A percentile compares a stretch with the other conserved stretches of the same genome.
phyloP scores from a whole-genome alignment of 2,888 invertebrate species.

The Zele albiditarsus region DNA sequence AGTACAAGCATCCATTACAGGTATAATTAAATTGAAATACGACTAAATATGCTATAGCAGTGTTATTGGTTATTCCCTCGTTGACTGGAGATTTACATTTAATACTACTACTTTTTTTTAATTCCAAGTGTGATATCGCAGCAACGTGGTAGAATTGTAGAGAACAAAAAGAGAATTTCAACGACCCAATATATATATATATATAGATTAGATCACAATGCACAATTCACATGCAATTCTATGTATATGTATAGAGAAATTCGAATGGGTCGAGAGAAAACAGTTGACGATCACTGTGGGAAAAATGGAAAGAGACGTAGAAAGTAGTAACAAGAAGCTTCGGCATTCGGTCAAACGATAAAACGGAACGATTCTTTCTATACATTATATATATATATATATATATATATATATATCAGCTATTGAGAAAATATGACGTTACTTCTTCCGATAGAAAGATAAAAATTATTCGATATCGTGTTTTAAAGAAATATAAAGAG shows the following conservation, averaged over 20 bases:
- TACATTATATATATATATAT: too few relatives aligned
- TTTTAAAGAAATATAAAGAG: conserved; percentile 1
- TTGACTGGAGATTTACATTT: too few relatives aligned
- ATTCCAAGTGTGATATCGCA: too few relatives aligned
- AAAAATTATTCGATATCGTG: conserved; percentile 13
- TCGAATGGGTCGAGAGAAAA: not conserved
- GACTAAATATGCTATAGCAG: too few relatives aligned
- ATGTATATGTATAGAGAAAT: not conserved
- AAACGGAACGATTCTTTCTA: conserved; percentile 4
- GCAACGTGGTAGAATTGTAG: too few relatives aligned
- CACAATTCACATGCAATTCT: not conserved
- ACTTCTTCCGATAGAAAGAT: not conserved
- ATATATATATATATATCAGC: not conserved
- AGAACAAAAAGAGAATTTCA: too few relatives aligned
- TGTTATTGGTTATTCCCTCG: too few relatives aligned
- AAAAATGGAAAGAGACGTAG: not conserved
- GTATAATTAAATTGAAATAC: too few relatives aligned
- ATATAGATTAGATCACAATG: not conserved
- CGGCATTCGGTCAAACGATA: conserved; percentile 26
- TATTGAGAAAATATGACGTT: conserved; percentile 15
- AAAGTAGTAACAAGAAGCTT: conserved; percentile 13
- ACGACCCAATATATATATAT: too few relatives aligned
- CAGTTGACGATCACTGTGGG: not conserved
- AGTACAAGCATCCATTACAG: too few relatives aligned
- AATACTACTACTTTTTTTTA: too few relatives aligned